A percentile compares a stretch with the other conserved stretches of the same genome.
These are phyloP conservation scores for Saccopteryx leptura DNA, from an alignment of 2,113 vertebrate species.

Conservation along the genomic window DNA sequence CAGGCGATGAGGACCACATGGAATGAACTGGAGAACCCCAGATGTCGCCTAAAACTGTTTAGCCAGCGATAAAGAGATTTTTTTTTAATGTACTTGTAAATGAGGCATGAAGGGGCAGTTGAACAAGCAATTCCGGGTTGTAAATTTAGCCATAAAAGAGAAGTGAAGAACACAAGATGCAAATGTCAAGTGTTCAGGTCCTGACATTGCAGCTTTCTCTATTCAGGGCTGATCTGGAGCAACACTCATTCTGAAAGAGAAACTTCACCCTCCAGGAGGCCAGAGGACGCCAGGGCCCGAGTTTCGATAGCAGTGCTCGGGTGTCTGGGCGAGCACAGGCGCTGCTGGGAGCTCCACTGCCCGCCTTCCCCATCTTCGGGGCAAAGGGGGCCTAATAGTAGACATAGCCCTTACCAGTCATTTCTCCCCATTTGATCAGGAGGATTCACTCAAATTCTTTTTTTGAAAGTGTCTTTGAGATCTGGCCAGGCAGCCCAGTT, in stretches of 20 bases:
- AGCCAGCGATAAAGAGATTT: background rate
- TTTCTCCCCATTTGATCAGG: background rate
- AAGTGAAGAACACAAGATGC: background rate
- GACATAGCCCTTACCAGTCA: accelerated
- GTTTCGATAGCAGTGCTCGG: accelerated
- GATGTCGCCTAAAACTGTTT: background rate
- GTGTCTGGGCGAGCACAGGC: background rate
- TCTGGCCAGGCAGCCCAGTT: no score
- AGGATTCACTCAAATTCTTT: background rate
- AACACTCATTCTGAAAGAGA: background rate
- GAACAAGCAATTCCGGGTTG: background rate
- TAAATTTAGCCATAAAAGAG: background rate
- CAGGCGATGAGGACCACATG: background rate
- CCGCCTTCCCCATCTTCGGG: slow-evolving; percentile 9
- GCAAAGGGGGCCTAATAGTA: background rate
- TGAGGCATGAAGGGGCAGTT: accelerated
- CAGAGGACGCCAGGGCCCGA: accelerated
- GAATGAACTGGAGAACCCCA: background rate
- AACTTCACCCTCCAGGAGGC: background rate
- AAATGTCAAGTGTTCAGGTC: accelerated
- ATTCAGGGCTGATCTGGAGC: accelerated
- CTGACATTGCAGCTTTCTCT: background rate
- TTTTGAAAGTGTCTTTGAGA: background rate
- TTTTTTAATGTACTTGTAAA: background rate
- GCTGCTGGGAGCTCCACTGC: background rate